Base-by-base conservation (phyloP, 1,140 invertebrate species). In the Metopolophium dirhodum region DNA sequence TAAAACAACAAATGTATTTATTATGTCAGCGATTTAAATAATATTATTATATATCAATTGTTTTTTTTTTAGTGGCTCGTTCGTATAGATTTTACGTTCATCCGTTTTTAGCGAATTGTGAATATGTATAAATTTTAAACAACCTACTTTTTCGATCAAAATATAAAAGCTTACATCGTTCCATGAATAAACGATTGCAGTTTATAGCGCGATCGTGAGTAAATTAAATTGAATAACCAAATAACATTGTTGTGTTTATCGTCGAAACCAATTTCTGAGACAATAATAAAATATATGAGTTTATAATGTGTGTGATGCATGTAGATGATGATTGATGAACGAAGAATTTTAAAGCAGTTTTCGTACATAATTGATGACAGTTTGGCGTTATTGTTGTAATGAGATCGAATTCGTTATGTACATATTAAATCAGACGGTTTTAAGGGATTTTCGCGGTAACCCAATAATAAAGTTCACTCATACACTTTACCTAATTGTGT, bases 351-450 rank as follows among this genome's bases (percentile, higher is more conserved):
- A 26, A 22, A 57, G 35, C n/a, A 57, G 86, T n/a, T n/a, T 51
- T 35, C 18, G 20, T n/a, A 7, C 86, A 49, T 87, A 47, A 87
- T 87, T 87, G 20, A 87, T 49, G 8, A 51, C 18, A 35, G 49
- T 49, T 51, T 87, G 47, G 47, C 23, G 30, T 49, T 49, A 49
- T 49, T 87, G 37, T 49, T 26, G 45, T 49, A 49, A 87, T 47
- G 86, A n/a, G 45, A 87, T 49, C 18, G 51, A 87, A 87, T 87
- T 87, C 37, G 30, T 49, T 87, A 35, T 49, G 86, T 87, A 49
- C 86, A 87, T 49, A n/a, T 87, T 87, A 87, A 87, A 87, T 49
- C 47, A 2, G 86, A 87, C n/a, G 30, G 45, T 86, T 86, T 47
- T 6, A 47, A 8, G 4, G 30, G 30, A 2, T n/a, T n/a, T 87